A percentile compares a stretch with the other conserved stretches of the same genome.
Evolutionary conservation across 2,113 vertebrate genomes (phyloP).

Genomic region (Zapus hudsonius): DNA sequence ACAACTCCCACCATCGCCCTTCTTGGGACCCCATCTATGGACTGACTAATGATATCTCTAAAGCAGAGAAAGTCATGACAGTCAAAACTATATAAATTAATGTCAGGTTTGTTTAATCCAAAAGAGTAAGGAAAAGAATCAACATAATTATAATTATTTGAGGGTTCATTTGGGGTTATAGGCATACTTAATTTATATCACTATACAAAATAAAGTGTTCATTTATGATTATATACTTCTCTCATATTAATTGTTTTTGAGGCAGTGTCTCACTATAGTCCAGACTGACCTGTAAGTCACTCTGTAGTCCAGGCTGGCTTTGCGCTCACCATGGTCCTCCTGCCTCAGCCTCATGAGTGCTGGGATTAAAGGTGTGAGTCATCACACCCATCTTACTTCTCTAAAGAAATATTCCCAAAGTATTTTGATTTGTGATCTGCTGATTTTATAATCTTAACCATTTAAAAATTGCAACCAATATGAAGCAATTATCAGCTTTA

Average conservation of each 20-base stretch:
- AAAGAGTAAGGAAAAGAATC: not conserved
- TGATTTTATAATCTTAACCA: not conserved
- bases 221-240: not conserved
- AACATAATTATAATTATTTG: not conserved
- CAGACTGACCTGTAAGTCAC: too few species aligned
- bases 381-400: too few species aligned
- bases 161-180: not conserved
- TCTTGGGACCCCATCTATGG: not conserved
- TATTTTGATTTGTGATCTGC: not conserved
- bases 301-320: too few species aligned
- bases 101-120: not conserved
- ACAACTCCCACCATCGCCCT: fast-evolving
- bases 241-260: not conserved
- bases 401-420: not conserved
- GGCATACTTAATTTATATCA: slow-evolving; percentile 2
- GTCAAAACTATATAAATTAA: not conserved
- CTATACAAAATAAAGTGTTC: not conserved
- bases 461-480: slow-evolving; percentile 1
- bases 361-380: too few species aligned
- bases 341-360: too few species aligned
- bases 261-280: too few species aligned
- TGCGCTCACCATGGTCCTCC: too few species aligned
- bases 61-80: not conserved
- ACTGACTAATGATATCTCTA: not conserved
- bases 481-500: not conserved